Conservation (phyloP, 2,888 invertebrate genomes). For the Xanthia togata region DNA sequence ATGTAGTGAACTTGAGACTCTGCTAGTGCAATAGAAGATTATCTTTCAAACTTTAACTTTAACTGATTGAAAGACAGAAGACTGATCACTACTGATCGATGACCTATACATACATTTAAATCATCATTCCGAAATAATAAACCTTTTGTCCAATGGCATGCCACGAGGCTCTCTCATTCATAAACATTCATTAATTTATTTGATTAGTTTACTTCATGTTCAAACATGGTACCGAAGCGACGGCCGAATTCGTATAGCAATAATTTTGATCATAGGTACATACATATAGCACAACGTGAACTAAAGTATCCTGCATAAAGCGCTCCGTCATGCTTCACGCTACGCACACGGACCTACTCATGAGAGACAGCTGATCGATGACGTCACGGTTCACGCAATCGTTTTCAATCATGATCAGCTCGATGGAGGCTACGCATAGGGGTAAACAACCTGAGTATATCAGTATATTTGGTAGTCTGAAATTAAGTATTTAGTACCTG, state of each 20-base stretch:
- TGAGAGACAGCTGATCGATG: slow-evolving; percentile 54
- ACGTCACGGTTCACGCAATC: slow-evolving; percentile 21
- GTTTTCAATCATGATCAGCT: slow-evolving; percentile 34
- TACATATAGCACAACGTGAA: not conserved
- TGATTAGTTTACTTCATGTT: not conserved
- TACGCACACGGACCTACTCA: slow-evolving; percentile 16
- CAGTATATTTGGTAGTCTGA: not conserved
- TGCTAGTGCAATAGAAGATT: not conserved
- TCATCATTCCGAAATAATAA: not conserved
- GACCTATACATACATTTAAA: not conserved
- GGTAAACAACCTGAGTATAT: not conserved
- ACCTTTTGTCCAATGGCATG: not conserved
- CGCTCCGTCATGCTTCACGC: slow-evolving; percentile 37
- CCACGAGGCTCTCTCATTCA: not conserved
- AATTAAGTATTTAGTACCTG: not conserved
- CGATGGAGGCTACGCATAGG: not conserved
- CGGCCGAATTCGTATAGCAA: not conserved
- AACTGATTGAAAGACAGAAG: not conserved
- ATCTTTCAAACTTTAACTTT: not conserved
- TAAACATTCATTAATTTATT: not conserved
- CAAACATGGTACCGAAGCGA: not conserved
- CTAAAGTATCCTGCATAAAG: slow-evolving; percentile 9
- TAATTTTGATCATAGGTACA: not conserved
- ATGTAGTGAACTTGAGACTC: not conserved
- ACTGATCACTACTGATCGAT: not conserved